Evolutionary conservation across 2,113 vertebrate genomes (phyloP).

Genomic region (Pheucticus melanocephalus): DNA sequence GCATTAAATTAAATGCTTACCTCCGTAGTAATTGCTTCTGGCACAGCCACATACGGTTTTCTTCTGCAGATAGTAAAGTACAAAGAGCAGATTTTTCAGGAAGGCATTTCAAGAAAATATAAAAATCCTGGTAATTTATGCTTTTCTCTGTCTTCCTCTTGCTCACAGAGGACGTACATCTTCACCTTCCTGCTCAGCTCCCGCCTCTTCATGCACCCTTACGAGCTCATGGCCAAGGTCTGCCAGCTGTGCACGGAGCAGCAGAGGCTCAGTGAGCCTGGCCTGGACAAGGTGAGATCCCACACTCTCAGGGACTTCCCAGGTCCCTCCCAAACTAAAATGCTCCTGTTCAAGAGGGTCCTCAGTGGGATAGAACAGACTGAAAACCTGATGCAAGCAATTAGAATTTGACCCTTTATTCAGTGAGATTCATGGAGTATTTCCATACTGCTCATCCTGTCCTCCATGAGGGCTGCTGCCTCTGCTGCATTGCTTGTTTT

Average conservation of each 20-base stretch:
- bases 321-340: neutral
- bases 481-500: neutral
- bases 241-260: slow-evolving; percentile 87
- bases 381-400: neutral
- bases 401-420: neutral
- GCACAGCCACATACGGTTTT: neutral
- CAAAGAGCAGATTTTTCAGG: neutral
- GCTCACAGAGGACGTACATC: slow-evolving; percentile 87
- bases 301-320: neutral
- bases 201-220: slow-evolving; percentile 88
- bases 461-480: neutral
- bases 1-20: neutral
- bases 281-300: slow-evolving; percentile 81
- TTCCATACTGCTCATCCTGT: neutral
- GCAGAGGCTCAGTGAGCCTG: slow-evolving; percentile 80
- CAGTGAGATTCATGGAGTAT: neutral
- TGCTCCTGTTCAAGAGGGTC: neutral
- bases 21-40: neutral
- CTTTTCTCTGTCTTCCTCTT: neutral
- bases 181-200: slow-evolving; percentile 96
- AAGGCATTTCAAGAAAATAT: neutral
- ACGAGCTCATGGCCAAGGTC: slow-evolving; percentile 90
- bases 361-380: neutral
- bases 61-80: neutral
- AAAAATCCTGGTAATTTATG: neutral